Conservation (phyloP, 92 coral and sea anemone genomes). For the Actinernus sp. region DNA sequence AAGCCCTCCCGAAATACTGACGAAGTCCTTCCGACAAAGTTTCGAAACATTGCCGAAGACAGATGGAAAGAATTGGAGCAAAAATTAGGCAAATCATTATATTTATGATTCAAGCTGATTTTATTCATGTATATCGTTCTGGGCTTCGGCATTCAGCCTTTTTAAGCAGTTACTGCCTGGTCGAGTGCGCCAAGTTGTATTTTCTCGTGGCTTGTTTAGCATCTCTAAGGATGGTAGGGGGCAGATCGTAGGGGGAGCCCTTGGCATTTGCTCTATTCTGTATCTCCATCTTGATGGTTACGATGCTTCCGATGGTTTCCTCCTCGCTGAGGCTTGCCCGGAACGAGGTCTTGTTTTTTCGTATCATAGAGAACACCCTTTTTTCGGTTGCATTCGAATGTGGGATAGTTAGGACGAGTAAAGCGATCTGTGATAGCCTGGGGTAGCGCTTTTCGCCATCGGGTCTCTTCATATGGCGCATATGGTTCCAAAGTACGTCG, state of each 20-base stretch:
- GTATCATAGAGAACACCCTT: constrained; percentile 55
- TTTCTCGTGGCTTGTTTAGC: constrained; percentile 58
- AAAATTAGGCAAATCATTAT: too few relatives aligned
- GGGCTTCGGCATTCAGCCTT: too few relatives aligned
- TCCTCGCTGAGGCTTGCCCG: constrained; percentile 49
- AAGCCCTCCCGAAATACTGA: too few relatives aligned
- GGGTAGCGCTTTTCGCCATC: constrained; percentile 46
- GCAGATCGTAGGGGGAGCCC: constrained; percentile 18
- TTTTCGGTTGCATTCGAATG: constrained; percentile 68
- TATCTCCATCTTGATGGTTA: constrained; percentile 63
- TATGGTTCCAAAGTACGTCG: constrained; percentile 51
- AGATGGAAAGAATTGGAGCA: too few relatives aligned
- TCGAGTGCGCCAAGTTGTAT: constrained; percentile 49
- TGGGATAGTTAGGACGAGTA: constrained; percentile 50
- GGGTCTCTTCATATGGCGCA: constrained; percentile 24
- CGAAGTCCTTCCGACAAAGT: too few relatives aligned
- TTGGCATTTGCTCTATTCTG: constrained; percentile 11
- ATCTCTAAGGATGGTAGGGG: constrained; percentile 32
- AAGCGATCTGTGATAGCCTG: constrained; percentile 19
- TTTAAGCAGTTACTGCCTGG: too few relatives aligned
- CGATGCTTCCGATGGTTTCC: constrained; percentile 52
- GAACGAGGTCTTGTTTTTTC: constrained; percentile 61
- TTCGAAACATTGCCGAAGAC: too few relatives aligned
- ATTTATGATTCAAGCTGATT: too few relatives aligned
- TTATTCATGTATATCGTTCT: too few relatives aligned